Percentiles rank a stretch among this genome's conserved stretches.
Evolutionary conservation across 2,797 vertebrate species (phyloP).

Genomic region (Phrynocephalus guinanensis): DNA sequence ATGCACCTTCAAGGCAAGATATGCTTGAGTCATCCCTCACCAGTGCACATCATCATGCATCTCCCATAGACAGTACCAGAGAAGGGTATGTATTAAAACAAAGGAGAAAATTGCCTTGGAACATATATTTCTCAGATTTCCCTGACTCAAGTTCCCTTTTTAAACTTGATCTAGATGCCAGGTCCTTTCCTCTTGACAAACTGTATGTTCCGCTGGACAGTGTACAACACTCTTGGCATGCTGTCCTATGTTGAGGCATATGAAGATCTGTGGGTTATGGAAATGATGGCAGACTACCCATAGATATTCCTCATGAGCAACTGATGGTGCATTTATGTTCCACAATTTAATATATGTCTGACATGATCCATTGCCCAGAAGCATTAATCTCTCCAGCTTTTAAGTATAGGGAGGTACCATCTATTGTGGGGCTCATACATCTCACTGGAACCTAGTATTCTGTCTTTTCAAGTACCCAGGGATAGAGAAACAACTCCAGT

Average conservation of each 20-base stretch:
- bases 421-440: background rate
- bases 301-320: no score
- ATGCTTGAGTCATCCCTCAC: constrained; percentile 83
- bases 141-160: background rate
- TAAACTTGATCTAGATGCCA: background rate
- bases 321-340: background rate
- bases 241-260: background rate
- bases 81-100: constrained; percentile 85
- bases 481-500: no score
- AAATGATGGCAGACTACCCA: background rate
- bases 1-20: constrained; percentile 84
- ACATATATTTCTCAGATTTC: background rate
- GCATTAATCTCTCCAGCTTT: background rate
- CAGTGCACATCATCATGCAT: constrained; percentile 87
- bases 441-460: background rate
- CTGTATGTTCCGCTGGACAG: background rate
- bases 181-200: background rate
- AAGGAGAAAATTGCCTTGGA: background rate
- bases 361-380: background rate
- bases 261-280: background rate
- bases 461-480: background rate
- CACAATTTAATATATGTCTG: background rate
- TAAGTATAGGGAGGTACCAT: no score
- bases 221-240: background rate
- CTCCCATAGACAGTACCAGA: constrained; percentile 85